phyloP scores from a whole-genome alignment of 2,113 vertebrate species.

The Chrysochloris asiatica region DNA sequence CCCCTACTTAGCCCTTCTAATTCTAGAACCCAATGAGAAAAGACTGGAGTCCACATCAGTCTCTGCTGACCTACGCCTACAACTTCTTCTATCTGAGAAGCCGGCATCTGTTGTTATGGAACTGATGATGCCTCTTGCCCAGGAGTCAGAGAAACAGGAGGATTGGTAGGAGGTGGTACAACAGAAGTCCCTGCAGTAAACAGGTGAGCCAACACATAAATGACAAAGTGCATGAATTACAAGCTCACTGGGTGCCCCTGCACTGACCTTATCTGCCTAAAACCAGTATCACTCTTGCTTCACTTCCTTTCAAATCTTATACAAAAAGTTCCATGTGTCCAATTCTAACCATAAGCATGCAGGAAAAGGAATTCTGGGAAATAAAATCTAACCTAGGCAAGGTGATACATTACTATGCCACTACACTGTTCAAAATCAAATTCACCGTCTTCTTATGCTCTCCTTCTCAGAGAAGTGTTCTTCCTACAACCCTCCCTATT shows the following conservation, averaged over 20 bases:
- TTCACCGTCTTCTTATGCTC: background rate
- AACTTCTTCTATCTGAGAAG: background rate
- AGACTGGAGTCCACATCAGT: background rate
- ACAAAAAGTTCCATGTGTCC: background rate
- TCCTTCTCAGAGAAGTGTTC: background rate
- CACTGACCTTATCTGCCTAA: background rate
- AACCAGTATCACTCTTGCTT: background rate
- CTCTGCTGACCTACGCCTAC: background rate
- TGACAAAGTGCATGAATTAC: background rate
- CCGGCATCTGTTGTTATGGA: background rate
- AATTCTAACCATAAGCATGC: background rate
- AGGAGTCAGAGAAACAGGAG: background rate
- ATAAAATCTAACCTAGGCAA: background rate
- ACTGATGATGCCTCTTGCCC: background rate
- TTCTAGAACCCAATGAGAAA: background rate
- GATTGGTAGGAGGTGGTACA: background rate
- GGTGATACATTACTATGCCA: background rate
- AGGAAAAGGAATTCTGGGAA: constrained; percentile 19
- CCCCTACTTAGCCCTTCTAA: background rate
- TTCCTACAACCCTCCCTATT: background rate
- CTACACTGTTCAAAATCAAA: constrained; percentile 7
- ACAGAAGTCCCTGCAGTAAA: background rate
- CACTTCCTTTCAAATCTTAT: background rate
- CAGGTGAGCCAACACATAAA: background rate
- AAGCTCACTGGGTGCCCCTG: background rate